Evolutionary conservation across 1,140 invertebrate species (phyloP), one percentile per base, ranked within the genome.

Genomic region (Pseudobourletiella spinata): DNA sequence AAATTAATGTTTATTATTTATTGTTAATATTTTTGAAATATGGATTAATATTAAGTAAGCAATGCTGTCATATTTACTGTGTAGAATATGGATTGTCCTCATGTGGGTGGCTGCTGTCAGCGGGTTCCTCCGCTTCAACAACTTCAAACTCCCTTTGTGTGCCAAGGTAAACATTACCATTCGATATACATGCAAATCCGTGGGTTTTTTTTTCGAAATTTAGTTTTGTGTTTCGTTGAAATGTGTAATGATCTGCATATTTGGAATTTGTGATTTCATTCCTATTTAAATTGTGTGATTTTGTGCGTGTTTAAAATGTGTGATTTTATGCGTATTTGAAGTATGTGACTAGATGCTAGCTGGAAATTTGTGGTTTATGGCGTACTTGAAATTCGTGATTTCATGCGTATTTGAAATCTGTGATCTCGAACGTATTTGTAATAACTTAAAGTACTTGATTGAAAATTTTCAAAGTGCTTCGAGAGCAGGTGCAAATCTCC

Each of bases 11-110:
- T n/a, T n/a, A n/a, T n/a, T n/a, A n/a, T n/a, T n/a, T n/a, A n/a
- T n/a, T n/a, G n/a, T n/a, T n/a, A n/a, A n/a, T n/a, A n/a, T n/a
- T n/a, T n/a, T n/a, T n/a, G n/a, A n/a, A n/a, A n/a, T n/a, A n/a
- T n/a, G n/a, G n/a, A n/a, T n/a, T n/a, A n/a, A n/a, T n/a, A n/a
- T n/a, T n/a, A n/a, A n/a, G n/a, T n/a, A n/a, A n/a, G n/a, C n/a
- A n/a, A n/a, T n/a, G n/a, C n/a, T n/a, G n/a, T n/a, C n/a, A n/a
- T n/a, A n/a, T n/a, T n/a, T n/a, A n/a, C n/a, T n/a, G n/a, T n/a
- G n/a, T n/a, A n/a, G n/a, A n/a, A n/a, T n/a, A 63, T 63, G 61
- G 61, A 63, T 22, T 63, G 61, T 43, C 55, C 56, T 22, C 61
- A 63, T 54, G 44, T 56, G 18, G 39, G 28, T 4, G 44, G 26